Evolutionary conservation across 2,888 invertebrate genomes (phyloP).

Genomic region (Drosophila cognata): DNA sequence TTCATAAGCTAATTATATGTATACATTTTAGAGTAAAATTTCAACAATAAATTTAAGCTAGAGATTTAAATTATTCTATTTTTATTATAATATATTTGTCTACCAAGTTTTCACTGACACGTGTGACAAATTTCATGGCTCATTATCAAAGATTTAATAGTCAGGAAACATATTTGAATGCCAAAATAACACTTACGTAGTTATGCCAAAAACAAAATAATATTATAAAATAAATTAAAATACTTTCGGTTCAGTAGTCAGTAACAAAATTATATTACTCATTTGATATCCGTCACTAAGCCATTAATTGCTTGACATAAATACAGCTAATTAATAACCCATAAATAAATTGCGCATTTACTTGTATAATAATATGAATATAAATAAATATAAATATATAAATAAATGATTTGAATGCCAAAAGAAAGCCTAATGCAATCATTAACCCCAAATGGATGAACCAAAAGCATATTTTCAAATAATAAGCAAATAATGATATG

Average conservation of each 20-base stretch:
- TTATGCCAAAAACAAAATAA: too few species aligned
- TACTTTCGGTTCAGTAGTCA: too few species aligned
- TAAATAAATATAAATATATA: background rate
- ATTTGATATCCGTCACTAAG: background rate
- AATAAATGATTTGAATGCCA: conserved; percentile 20
- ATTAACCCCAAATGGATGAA: conserved; percentile 63
- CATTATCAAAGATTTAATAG: conserved; percentile 46
- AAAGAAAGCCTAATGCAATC: conserved; percentile 44
- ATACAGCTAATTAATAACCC: conserved; percentile 4
- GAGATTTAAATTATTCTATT: background rate
- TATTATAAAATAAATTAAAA: background rate
- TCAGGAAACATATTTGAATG: conserved; percentile 17
- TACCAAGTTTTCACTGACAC: background rate
- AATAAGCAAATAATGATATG: conserved; percentile 57
- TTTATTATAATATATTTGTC: background rate
- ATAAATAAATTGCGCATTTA: background rate
- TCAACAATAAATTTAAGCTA: background rate
- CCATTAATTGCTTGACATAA: background rate
- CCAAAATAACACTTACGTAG: conserved; percentile 15
- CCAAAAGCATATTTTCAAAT: conserved; percentile 57
- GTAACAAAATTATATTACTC: background rate
- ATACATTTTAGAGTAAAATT: background rate
- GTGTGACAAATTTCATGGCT: conserved; percentile 41
- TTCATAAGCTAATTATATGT: background rate
- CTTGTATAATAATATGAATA: conserved; percentile 7